A percentile compares a stretch with the other conserved stretches of the same genome.
Conservation (phyloP, 2,797 vertebrate species). For the Triplophysa bombifrons region DNA sequence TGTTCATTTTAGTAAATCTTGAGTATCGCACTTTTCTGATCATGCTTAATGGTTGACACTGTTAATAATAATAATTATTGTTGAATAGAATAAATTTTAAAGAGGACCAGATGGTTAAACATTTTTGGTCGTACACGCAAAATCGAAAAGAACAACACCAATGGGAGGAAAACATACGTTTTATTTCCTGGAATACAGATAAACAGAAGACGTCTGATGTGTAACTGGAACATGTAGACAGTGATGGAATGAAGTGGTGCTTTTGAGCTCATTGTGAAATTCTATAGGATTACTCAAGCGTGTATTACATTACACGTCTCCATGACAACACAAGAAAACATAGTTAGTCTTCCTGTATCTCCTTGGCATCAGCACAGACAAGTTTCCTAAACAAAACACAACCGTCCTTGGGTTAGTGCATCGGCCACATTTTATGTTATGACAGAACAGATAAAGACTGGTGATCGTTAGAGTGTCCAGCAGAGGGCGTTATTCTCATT, state of each 20-base stretch:
- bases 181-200: background rate
- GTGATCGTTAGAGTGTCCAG: background rate
- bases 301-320: conserved; percentile 17
- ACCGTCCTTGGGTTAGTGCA: background rate
- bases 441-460: background rate
- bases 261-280: conserved; percentile 15
- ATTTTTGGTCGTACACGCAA: background rate
- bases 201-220: conserved; percentile 4
- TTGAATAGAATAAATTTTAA: background rate
- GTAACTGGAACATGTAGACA: background rate
- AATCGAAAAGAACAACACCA: background rate
- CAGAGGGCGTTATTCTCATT: conserved; percentile 20
- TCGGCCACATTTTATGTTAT: background rate
- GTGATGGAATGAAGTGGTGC: background rate
- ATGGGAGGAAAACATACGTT: background rate
- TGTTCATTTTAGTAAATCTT: too few relatives aligned
- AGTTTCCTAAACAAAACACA: conserved; percentile 9
- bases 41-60: background rate
- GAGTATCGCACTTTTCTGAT: too few relatives aligned
- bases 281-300: conserved; percentile 8
- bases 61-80: background rate
- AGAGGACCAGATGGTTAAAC: background rate
- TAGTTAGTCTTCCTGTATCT: conserved; percentile 15
- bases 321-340: conserved; percentile 10
- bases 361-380: conserved; percentile 12